A percentile compares a stretch with the other conserved stretches of the same genome.
These are phyloP conservation scores for Sycophaga agraensis DNA, from an alignment of 1,140 invertebrate species.

Conservation along the genomic window DNA sequence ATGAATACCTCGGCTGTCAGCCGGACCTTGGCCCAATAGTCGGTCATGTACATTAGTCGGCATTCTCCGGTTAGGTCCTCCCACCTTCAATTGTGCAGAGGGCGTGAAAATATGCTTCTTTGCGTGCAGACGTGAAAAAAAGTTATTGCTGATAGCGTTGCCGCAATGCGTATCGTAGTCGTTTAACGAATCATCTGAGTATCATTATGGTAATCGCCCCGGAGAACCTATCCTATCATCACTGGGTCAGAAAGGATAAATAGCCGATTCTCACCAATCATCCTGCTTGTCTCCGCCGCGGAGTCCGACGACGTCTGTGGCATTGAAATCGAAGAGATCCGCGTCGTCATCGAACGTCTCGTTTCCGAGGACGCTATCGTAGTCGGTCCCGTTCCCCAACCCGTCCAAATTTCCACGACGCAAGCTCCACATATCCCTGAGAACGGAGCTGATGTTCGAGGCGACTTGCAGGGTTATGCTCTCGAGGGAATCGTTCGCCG, in stretches of 20 bases:
- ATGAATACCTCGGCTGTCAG: slow-evolving; percentile 70
- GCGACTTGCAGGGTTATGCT: slow-evolving; percentile 40
- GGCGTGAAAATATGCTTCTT: no score
- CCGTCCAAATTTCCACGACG: background rate
- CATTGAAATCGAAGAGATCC: background rate
- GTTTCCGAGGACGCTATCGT: background rate
- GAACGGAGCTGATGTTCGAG: slow-evolving; percentile 35
- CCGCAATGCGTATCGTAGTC: no score
- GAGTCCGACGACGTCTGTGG: background rate
- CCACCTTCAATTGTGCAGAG: no score
- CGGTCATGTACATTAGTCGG: slow-evolving; percentile 66
- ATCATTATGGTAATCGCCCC: no score
- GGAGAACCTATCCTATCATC: no score
- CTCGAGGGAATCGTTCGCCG: slow-evolving; percentile 31
- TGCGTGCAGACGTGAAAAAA: no score
- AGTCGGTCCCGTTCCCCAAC: background rate
- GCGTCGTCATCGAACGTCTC: background rate
- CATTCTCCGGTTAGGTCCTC: slow-evolving; percentile 70
- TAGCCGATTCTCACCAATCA: slow-evolving; percentile 21
- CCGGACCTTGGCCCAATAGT: slow-evolving; percentile 64
- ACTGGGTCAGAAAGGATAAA: no score
- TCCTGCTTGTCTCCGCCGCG: no score
- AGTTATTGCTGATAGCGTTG: no score
- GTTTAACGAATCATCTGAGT: no score
- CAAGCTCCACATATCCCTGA: slow-evolving; percentile 16